Percentiles rank a stretch among this genome's conserved stretches.
Conservation (phyloP, 2,113 vertebrate genomes). For the Anolis carolinensis region DNA sequence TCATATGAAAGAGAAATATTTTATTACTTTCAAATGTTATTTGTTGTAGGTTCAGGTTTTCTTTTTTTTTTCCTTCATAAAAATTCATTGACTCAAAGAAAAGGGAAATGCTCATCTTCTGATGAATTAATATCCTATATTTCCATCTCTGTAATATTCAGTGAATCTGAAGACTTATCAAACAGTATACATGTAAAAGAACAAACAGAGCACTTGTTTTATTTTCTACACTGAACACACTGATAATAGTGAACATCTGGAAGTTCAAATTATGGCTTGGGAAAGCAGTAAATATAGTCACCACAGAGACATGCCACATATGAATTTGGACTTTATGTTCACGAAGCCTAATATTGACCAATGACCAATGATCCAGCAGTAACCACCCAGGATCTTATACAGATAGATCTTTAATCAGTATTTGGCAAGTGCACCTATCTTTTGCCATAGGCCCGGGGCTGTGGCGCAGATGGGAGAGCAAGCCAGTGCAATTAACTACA, state of each 20-base stretch:
- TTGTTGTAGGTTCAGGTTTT: slow-evolving; percentile 5
- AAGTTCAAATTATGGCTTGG: not conserved
- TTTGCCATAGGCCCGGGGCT: too few relatives aligned
- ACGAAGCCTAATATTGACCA: too few relatives aligned
- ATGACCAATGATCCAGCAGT: too few relatives aligned
- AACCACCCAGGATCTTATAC: too few relatives aligned
- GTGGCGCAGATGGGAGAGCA: too few relatives aligned
- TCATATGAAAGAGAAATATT: not conserved
- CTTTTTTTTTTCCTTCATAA: slow-evolving; percentile 21
- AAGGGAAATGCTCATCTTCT: slow-evolving; percentile 7
- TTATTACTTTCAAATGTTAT: slow-evolving; percentile 28
- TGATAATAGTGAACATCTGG: not conserved
- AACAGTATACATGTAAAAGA: not conserved
- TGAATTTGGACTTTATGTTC: too few relatives aligned
- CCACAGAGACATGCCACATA: not conserved
- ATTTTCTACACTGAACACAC: not conserved
- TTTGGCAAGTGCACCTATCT: too few relatives aligned
- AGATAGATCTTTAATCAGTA: too few relatives aligned
- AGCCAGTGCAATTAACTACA: too few relatives aligned
- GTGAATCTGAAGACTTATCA: not conserved
- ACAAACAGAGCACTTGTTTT: not conserved
- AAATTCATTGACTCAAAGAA: slow-evolving; percentile 26
- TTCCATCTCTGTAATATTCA: not conserved
- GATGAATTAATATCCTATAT: slow-evolving; percentile 16
- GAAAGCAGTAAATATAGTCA: not conserved